These are phyloP conservation scores for Tylochromis polylepis DNA, from an alignment of 2,113 vertebrate genomes.

Conservation along the genomic window DNA sequence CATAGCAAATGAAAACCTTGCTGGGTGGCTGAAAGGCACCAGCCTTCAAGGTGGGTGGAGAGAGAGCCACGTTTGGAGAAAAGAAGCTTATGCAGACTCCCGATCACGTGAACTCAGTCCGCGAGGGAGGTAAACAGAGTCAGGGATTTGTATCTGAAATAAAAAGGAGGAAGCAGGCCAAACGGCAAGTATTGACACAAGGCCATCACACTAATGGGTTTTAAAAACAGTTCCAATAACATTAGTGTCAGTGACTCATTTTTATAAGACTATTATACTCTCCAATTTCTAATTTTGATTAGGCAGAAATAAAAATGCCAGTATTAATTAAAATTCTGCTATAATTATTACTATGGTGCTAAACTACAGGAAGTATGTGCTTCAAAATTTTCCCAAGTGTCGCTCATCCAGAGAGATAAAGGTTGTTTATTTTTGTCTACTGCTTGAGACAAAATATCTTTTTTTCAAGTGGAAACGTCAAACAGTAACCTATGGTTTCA, in stretches of 20 bases:
- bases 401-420: neutral
- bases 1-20: neutral
- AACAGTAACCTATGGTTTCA: neutral
- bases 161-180: neutral
- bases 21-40: neutral
- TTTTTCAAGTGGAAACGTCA: neutral
- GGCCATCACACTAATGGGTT: neutral
- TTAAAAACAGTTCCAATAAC: neutral
- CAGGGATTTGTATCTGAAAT: neutral
- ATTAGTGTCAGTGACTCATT: neutral
- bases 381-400: neutral
- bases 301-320: neutral
- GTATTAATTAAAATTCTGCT: neutral
- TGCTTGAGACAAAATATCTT: neutral
- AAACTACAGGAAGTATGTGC: neutral
- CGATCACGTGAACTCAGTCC: neutral
- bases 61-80: neutral
- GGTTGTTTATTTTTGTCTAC: neutral
- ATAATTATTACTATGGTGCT: neutral
- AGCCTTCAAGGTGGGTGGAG: neutral
- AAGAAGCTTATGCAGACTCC: neutral
- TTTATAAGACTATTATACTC: neutral
- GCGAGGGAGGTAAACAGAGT: neutral
- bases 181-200: neutral
- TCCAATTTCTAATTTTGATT: neutral